Base-by-base conservation (phyloP, 2,113 vertebrate genomes). In the Indicator maculatus region DNA sequence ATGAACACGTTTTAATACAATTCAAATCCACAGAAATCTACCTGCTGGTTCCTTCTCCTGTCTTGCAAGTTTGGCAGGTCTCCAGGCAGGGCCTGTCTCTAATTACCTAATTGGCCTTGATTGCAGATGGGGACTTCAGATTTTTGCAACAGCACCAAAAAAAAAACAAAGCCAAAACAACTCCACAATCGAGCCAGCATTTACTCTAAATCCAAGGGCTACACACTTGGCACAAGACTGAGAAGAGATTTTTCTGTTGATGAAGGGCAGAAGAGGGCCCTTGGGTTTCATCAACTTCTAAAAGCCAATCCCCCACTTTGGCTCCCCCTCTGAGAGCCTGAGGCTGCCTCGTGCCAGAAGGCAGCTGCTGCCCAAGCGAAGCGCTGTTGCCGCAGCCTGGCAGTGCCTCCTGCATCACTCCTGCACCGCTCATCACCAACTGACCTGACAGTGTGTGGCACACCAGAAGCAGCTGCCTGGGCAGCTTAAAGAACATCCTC, bases 381-480 rank as follows among this genome's bases (percentile, higher is more conserved):
- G 21, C 3, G 1, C 76, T 8, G 0, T 33, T 61, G 56, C 30
- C 0, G 0, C 8, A 4, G 14, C 52, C 12, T 59, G 38, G 56
- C 30, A 50, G 72, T 36, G 70, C 27, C 53, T n/a, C n/a, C n/a
- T n/a, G n/a, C n/a, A n/a, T n/a, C 2, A 5, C 1, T 0, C 8
- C 65, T 64, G 73, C 2, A 3, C 24, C 1, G 1, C 44, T 0
- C 0, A 1, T 5, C 72, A 59, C 2, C 10, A 71, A 10, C 5
- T 28, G 38, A 80, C 15, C 20, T 5, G 6, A 52, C 0, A 3
- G 47, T 1, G 6, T 6, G 39, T 52, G 44, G 31, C 52, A 31
- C 2, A 1, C 6, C 15, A 41, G 52, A 73, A 15, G 8, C 52
- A 53, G 59, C 67, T 67, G 27, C 17, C 52, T 52, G 55, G 53